Evolutionary conservation across 30 jellyfish, hydroid and myxozoan species (phyloP).

Genomic region (Thelohanellus kitauei): DNA sequence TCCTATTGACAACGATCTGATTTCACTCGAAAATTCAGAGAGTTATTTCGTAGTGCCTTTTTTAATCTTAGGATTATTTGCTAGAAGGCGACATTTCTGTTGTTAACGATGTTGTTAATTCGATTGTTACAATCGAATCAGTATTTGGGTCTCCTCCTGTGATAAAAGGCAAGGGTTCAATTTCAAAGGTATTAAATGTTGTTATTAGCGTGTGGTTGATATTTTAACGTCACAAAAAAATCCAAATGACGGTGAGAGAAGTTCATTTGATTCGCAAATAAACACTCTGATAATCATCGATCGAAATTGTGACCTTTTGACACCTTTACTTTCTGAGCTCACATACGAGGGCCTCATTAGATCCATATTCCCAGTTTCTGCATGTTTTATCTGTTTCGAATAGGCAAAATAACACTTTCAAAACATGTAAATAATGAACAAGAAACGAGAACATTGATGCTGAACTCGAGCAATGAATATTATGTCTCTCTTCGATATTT

Average conservation of each 20-base stretch:
- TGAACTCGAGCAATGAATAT: too few relatives aligned
- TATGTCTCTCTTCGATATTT: too few relatives aligned
- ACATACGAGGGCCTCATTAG: conserved; percentile 77
- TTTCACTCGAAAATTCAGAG: too few relatives aligned
- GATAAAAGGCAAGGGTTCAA: conserved; percentile 6
- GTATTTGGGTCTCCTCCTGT: conserved; percentile 49
- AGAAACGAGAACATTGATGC: too few relatives aligned
- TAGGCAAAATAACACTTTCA: too few relatives aligned
- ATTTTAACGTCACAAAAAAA: too few relatives aligned
- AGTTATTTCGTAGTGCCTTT: neutral
- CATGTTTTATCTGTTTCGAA: too few relatives aligned
- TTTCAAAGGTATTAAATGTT: conserved; percentile 17
- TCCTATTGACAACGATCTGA: too few relatives aligned
- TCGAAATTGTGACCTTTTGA: conserved; percentile 36
- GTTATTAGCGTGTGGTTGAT: too few relatives aligned
- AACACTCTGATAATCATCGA: conserved; percentile 47
- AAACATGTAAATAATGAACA: too few relatives aligned
- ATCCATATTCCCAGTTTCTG: conserved; percentile 23
- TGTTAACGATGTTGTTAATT: conserved; percentile 35
- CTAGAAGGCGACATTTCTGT: conserved; percentile 38
- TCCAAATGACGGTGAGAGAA: too few relatives aligned
- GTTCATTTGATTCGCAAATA: too few relatives aligned
- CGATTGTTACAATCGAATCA: conserved; percentile 56
- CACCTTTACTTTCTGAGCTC: conserved; percentile 65
- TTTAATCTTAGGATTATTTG: conserved; percentile 15